Base-by-base conservation (phyloP, 2,888 invertebrate species). In the Caenorhabditis drosophilae region DNA sequence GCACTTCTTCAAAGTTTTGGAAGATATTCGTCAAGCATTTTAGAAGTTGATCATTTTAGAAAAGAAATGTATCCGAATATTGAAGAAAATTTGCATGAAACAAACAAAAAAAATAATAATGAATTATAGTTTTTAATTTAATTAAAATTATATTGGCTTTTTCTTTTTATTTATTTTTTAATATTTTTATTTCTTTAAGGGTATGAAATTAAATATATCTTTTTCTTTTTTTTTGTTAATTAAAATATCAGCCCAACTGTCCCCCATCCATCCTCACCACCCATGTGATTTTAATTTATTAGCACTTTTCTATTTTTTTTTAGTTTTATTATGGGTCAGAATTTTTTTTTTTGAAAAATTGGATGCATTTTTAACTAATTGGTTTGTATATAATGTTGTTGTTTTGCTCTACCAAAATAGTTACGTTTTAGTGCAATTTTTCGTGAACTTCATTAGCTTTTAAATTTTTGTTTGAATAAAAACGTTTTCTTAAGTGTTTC, bases 1-100 rank as follows among this genome's bases (percentile, higher is more conserved):
- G 81, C 83, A n/a, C 66, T 83, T 27, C 71, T 83, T 40, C 82
- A 83, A 69, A 78, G 78, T 22, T 77, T 83, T 44, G 83, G 83
- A 7, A 60, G 83, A 20, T 83, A 81, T 57, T 62, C 83, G 0
- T 78, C 80, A 6, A 77, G 73, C 45, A 84, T 83, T 22, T 45
- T 61, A 47, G 83, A 83, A 60, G 74, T 83, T 1, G 70, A 64
- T 34, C 72, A 80, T 42, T 83, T 83, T 70, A 59, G 83, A 23
- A 46, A 67, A 20, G 74, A 72, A 15, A 73, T 78, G 68, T 53
- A 61, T 31, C 69, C 73, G 15, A 41, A 51, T 48, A 11, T 7
- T 34, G 23, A 6, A 16, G 16, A 22, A 22, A 35, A 16, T 23
- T n/a, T 7, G 3, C 23, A 9, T 20, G 9, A 18, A 22, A 18